Conservation (phyloP, 2,888 invertebrate species). For the Danaus chrysippus region DNA sequence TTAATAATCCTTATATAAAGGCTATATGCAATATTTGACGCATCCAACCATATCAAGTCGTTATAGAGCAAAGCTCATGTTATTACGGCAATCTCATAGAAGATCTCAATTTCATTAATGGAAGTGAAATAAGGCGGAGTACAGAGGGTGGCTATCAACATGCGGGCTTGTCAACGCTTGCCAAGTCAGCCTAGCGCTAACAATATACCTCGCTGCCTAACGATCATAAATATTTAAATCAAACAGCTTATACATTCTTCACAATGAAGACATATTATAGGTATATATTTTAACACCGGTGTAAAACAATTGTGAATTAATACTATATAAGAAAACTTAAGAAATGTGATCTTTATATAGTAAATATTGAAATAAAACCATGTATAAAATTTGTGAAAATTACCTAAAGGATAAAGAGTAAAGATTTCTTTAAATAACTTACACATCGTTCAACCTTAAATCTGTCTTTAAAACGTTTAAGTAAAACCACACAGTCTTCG, state of each 20-base stretch:
- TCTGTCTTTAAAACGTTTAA: no score
- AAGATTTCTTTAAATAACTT: no score
- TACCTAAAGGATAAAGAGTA: no score
- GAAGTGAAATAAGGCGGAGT: conserved; percentile 29
- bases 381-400: no score
- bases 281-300: no score
- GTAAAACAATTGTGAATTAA: no score
- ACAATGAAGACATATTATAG: no score
- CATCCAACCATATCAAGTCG: conserved; percentile 38
- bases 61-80: conserved; percentile 35
- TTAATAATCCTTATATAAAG: not conserved
- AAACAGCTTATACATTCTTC: conserved; percentile 8
- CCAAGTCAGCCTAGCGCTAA: conserved; percentile 24
- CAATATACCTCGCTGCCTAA: conserved; percentile 23
- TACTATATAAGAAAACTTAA: no score
- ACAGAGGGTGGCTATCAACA: conserved; percentile 25
- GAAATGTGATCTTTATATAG: no score
- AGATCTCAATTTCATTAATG: conserved; percentile 40
- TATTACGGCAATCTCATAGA: conserved; percentile 38
- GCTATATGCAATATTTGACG: conserved; percentile 18
- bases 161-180: conserved; percentile 24
- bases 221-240: conserved; percentile 19
- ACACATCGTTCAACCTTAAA: no score
- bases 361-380: no score
- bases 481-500: no score